Percentiles rank a stretch among this genome's conserved stretches.
These are phyloP conservation scores for Tipula vernalis DNA, from an alignment of 2,888 invertebrate genomes.

Conservation along the genomic window DNA sequence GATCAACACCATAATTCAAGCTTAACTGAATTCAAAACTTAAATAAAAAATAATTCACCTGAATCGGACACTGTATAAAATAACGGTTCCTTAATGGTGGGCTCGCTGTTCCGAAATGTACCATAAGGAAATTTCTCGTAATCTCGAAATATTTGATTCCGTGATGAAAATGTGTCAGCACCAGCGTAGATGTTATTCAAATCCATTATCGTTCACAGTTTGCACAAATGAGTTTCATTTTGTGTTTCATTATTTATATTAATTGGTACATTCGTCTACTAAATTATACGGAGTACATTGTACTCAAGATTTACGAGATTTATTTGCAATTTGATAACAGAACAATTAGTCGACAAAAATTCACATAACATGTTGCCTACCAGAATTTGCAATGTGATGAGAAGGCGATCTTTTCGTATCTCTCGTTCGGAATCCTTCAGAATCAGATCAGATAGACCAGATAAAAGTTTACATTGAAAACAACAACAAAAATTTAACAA, in stretches of 20 bases:
- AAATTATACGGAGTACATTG: not conserved
- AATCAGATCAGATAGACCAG: no score
- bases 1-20: not conserved
- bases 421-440: no score
- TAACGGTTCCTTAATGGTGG: not conserved
- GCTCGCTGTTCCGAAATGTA: not conserved
- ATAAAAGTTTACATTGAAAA: no score
- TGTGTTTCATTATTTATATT: not conserved
- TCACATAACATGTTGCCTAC: not conserved
- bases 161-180: slow-evolving; percentile 36
- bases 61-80: not conserved
- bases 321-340: not conserved
- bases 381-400: not conserved
- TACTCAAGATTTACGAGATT: not conserved
- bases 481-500: no score
- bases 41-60: not conserved
- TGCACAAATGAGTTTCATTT: not conserved
- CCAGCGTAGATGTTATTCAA: slow-evolving; percentile 42
- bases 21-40: not conserved
- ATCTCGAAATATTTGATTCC: slow-evolving; percentile 37
- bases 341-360: not conserved
- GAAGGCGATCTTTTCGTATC: no score
- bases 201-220: slow-evolving; percentile 36
- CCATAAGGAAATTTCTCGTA: slow-evolving; percentile 40
- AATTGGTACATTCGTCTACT: not conserved